Percentiles rank a stretch among this genome's conserved stretches.
Evolutionary conservation across 2,888 invertebrate genomes (phyloP).

Genomic region (Mythimna ferrago): DNA sequence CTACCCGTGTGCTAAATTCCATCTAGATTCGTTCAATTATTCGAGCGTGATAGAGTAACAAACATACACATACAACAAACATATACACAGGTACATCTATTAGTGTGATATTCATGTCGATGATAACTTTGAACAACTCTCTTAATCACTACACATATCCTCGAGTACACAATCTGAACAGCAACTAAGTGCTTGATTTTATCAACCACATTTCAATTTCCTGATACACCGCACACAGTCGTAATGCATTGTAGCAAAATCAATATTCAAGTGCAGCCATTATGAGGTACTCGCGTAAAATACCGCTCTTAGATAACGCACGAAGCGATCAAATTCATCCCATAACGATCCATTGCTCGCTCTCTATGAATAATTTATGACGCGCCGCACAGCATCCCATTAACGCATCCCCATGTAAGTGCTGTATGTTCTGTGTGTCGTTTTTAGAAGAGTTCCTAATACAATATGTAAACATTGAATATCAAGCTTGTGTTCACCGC

Average conservation of each 20-base stretch:
- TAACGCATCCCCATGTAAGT: constrained; percentile 59
- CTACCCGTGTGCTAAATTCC: too few species aligned
- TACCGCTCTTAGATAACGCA: constrained; percentile 58
- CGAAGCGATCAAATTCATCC: constrained; percentile 52
- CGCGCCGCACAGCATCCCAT: constrained; percentile 47
- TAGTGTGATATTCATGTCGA: too few species aligned
- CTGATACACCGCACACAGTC: background rate
- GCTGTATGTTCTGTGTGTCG: constrained; percentile 43
- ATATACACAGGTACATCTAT: too few species aligned
- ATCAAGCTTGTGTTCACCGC: constrained; percentile 52
- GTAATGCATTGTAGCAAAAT: constrained; percentile 28
- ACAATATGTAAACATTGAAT: constrained; percentile 59
- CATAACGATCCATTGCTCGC: constrained; percentile 57
- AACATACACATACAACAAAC: too few species aligned
- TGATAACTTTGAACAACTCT: background rate
- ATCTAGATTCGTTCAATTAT: too few species aligned
- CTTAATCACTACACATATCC: background rate
- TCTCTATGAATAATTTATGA: constrained; percentile 62
- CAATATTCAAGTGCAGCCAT: constrained; percentile 41
- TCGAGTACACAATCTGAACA: background rate
- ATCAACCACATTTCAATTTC: background rate
- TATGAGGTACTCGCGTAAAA: constrained; percentile 51
- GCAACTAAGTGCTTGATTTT: background rate
- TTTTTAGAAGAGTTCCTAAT: constrained; percentile 54
- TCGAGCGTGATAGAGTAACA: too few species aligned